These are phyloP conservation scores for Antitype chi DNA, from an alignment of 2,888 invertebrate genomes.

Conservation along the genomic window DNA sequence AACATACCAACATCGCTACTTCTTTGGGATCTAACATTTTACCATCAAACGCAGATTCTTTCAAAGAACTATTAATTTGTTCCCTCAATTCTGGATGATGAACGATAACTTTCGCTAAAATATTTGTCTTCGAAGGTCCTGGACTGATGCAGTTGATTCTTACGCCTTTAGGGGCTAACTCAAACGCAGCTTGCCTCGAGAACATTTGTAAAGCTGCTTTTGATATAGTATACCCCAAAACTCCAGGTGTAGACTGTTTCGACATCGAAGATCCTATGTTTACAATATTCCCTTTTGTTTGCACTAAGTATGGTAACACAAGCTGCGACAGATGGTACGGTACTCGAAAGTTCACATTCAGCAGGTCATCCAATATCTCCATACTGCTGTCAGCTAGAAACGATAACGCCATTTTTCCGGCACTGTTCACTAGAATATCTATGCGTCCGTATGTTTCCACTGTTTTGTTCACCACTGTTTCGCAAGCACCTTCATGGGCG, in stretches of 20 bases:
- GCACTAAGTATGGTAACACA: conserved; percentile 73
- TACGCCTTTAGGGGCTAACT: conserved; percentile 73
- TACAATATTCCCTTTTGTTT: conserved; percentile 77
- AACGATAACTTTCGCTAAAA: conserved; percentile 69
- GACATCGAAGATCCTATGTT: conserved; percentile 75
- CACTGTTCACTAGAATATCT: conserved; percentile 77
- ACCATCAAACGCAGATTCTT: conserved; percentile 68
- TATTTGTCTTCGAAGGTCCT: conserved; percentile 74
- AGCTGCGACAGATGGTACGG: conserved; percentile 74
- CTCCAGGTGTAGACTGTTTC: conserved; percentile 70
- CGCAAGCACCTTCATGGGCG: conserved; percentile 71
- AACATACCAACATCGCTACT: conserved; percentile 73
- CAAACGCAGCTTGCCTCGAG: conserved; percentile 73
- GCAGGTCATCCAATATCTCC: conserved; percentile 74
- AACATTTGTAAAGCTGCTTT: conserved; percentile 75
- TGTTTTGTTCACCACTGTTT: conserved; percentile 72
- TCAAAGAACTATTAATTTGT: conserved; percentile 57
- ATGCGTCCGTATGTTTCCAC: conserved; percentile 73
- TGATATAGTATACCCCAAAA: conserved; percentile 72
- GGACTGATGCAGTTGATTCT: conserved; percentile 77
- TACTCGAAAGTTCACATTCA: conserved; percentile 77
- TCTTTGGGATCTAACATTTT: conserved; percentile 74
- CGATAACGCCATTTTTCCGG: conserved; percentile 70
- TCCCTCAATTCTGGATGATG: conserved; percentile 54
- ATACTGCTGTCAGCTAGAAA: conserved; percentile 73